Evolutionary conservation across 2,888 invertebrate genomes (phyloP).

Genomic region (Lathronympha strigana): DNA sequence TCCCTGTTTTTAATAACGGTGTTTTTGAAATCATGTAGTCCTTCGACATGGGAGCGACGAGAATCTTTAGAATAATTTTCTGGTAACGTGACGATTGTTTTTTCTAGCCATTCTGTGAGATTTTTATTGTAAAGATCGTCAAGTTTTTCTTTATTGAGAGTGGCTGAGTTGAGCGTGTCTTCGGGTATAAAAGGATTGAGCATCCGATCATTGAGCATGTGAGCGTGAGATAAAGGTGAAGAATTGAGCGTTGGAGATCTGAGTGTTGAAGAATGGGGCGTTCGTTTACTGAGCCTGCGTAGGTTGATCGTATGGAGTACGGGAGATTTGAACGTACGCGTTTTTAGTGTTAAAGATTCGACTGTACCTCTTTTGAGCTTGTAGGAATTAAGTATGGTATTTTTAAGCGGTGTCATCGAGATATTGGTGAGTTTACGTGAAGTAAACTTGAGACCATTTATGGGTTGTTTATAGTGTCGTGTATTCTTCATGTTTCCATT

Average conservation of each 20-base stretch:
- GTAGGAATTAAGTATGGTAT: neutral
- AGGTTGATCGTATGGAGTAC: neutral
- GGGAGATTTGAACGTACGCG: neutral
- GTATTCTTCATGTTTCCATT: neutral
- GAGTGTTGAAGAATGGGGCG: neutral
- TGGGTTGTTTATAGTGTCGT: neutral
- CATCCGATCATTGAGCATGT: neutral
- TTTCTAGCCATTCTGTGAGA: slow-evolving; percentile 8
- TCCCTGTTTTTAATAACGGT: neutral
- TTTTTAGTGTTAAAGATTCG: neutral
- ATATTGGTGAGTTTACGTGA: neutral
- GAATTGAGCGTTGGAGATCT: neutral
- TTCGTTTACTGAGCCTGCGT: neutral
- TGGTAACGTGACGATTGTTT: neutral
- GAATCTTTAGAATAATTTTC: neutral
- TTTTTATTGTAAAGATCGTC: neutral
- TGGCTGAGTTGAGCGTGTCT: neutral
- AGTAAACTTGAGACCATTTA: neutral
- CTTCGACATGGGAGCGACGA: slow-evolving; percentile 3
- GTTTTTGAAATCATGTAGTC: slow-evolving; percentile 1
- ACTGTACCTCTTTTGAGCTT: neutral
- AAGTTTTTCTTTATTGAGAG: neutral
- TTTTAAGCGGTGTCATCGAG: neutral
- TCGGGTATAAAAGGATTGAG: neutral
- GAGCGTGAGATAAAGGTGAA: neutral